phyloP scores from a whole-genome alignment of 2,113 vertebrate genomes.

The Rutilus rutilus region DNA sequence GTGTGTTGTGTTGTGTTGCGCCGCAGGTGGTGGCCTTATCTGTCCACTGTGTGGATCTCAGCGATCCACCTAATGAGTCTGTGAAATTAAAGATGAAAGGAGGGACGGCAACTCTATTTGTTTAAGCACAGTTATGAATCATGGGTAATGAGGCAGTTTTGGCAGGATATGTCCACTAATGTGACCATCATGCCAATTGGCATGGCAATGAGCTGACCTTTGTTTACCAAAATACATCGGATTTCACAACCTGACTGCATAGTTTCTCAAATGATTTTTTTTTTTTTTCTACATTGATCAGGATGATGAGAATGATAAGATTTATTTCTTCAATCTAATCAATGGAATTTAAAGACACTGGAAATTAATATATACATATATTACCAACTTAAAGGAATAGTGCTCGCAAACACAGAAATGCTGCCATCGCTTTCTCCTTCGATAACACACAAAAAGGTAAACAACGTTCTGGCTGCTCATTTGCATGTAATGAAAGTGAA shows the following conservation, averaged over 20 bases:
- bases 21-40: slow-evolving; percentile 29
- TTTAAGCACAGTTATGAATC: slow-evolving; percentile 38
- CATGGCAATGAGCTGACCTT: neutral
- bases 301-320: neutral
- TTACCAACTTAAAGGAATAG: too few relatives aligned
- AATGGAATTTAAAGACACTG: too few relatives aligned
- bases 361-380: too few relatives aligned
- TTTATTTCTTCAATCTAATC: neutral
- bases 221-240: neutral
- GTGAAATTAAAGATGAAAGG: slow-evolving; percentile 35
- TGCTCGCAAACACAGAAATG: neutral
- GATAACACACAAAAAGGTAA: neutral
- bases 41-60: neutral
- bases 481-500: neutral
- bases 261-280: neutral
- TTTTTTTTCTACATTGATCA: neutral
- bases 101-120: slow-evolving; percentile 23
- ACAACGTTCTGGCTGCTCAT: neutral
- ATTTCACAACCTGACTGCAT: neutral
- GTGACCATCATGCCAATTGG: slow-evolving; percentile 21
- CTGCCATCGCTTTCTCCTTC: neutral
- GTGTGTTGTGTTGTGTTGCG: neutral
- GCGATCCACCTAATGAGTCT: slow-evolving; percentile 6
- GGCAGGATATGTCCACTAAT: slow-evolving; percentile 12
- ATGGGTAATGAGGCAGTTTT: slow-evolving; percentile 32